Evolutionary conservation across 2,113 vertebrate genomes (phyloP).

Genomic region (Cheilinus undulatus): DNA sequence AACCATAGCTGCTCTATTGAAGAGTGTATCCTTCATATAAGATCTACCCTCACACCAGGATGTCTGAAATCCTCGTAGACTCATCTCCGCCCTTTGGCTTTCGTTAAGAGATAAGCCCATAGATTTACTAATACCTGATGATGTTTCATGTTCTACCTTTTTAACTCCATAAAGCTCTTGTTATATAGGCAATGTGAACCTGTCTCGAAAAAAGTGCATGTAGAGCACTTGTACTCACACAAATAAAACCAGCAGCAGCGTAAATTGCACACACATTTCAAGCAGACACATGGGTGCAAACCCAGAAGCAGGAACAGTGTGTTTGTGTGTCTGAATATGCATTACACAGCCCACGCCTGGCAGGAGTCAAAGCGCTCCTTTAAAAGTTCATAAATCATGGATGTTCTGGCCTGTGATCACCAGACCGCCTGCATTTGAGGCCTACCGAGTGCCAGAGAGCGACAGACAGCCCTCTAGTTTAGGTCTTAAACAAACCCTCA

Average conservation of each 20-base stretch:
- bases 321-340: slow-evolving; percentile 84
- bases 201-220: too few species aligned
- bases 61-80: too few species aligned
- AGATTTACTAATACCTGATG: too few species aligned
- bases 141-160: too few species aligned
- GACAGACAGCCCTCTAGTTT: slow-evolving; percentile 80
- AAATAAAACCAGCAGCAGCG: slow-evolving; percentile 48
- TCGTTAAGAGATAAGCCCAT: too few species aligned
- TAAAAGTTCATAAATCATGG: slow-evolving; percentile 85
- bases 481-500: slow-evolving; percentile 82
- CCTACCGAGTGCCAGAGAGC: slow-evolving; percentile 75
- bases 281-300: slow-evolving; percentile 63
- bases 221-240: slow-evolving; percentile 31
- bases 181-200: too few species aligned
- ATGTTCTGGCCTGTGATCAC: slow-evolving; percentile 82
- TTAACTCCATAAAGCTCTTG: too few species aligned
- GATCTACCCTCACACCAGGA: too few species aligned
- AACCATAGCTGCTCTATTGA: too few species aligned
- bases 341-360: slow-evolving; percentile 80
- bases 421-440: slow-evolving; percentile 78
- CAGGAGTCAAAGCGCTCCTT: slow-evolving; percentile 83
- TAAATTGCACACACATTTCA: slow-evolving; percentile 72
- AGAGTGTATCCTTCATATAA: too few species aligned
- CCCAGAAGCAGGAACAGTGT: slow-evolving; percentile 75
- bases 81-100: too few species aligned